Evolutionary conservation across 1,140 invertebrate genomes (phyloP).

Genomic region (Drosophila virilis): DNA sequence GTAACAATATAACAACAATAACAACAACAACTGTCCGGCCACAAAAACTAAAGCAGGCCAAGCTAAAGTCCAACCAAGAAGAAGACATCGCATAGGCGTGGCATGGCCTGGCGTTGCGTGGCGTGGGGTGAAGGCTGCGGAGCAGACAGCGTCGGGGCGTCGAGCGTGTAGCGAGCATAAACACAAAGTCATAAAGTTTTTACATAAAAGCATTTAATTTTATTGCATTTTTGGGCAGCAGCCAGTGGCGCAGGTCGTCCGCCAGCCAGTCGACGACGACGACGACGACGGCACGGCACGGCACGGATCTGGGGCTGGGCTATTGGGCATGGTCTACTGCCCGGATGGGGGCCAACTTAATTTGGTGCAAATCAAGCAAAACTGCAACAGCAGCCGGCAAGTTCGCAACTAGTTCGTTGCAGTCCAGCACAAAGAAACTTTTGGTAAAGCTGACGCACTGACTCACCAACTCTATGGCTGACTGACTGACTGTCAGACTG

Average conservation of each 20-base stretch:
- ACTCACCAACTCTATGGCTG: constrained; percentile 18
- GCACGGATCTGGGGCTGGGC: constrained; percentile 19
- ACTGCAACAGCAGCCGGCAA: constrained; percentile 68
- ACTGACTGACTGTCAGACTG: not conserved
- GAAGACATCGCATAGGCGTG: constrained; percentile 12
- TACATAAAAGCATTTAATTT: constrained; percentile 82
- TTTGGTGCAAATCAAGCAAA: constrained; percentile 79
- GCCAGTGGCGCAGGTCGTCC: constrained; percentile 36
- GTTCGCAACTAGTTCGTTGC: constrained; percentile 34
- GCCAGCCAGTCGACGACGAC: constrained; percentile 15
- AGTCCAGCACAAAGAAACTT: constrained; percentile 28
- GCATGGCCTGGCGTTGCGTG: constrained; percentile 7
- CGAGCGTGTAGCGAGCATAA: constrained; percentile 75
- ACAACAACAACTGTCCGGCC: constrained; percentile 21
- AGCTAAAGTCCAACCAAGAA: constrained; percentile 45
- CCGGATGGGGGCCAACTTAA: constrained; percentile 70
- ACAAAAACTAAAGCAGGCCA: constrained; percentile 76
- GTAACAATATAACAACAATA: constrained; percentile 20
- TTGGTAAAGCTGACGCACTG: constrained; percentile 27
- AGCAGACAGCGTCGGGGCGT: constrained; percentile 12
- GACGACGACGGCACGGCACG: constrained; percentile 43
- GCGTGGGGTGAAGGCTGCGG: not conserved
- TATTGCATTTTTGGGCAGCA: constrained; percentile 80
- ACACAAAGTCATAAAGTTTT: constrained; percentile 82
- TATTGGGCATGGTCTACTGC: constrained; percentile 59